Evolutionary conservation across 2,113 vertebrate species (phyloP).

Genomic region (Pteropus alecto): DNA sequence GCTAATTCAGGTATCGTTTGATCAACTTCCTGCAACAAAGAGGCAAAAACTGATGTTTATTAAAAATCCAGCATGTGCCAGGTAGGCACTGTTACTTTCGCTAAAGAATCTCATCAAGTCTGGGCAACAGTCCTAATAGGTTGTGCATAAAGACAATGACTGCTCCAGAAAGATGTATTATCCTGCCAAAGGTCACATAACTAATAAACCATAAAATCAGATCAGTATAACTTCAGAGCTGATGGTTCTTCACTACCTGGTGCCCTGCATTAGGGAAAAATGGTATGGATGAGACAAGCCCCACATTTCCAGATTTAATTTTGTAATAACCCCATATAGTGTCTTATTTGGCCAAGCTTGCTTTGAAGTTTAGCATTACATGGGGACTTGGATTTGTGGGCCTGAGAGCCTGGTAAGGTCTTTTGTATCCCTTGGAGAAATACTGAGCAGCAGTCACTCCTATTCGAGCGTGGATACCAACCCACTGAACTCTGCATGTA

Average conservation of each 20-base stretch:
- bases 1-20: background rate
- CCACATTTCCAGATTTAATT: background rate
- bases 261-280: background rate
- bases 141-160: constrained; percentile 25
- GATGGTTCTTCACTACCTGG: background rate
- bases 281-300: background rate
- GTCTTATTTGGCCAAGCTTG: background rate
- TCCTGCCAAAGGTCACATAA: constrained; percentile 27
- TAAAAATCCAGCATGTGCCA: background rate
- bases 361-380: background rate
- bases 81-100: background rate
- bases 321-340: background rate
- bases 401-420: background rate
- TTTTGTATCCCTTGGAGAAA: background rate
- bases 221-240: constrained; percentile 6
- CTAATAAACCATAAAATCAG: constrained; percentile 46
- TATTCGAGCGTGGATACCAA: background rate
- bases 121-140: background rate
- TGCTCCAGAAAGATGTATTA: constrained; percentile 41
- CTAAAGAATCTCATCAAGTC: background rate
- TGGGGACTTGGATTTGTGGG: background rate
- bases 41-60: background rate
- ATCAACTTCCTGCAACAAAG: constrained; percentile 20
- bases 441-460: accelerated
- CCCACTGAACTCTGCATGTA: background rate